Base-by-base conservation (phyloP, 2,797 vertebrate species). In the Trematomus bernacchii region DNA sequence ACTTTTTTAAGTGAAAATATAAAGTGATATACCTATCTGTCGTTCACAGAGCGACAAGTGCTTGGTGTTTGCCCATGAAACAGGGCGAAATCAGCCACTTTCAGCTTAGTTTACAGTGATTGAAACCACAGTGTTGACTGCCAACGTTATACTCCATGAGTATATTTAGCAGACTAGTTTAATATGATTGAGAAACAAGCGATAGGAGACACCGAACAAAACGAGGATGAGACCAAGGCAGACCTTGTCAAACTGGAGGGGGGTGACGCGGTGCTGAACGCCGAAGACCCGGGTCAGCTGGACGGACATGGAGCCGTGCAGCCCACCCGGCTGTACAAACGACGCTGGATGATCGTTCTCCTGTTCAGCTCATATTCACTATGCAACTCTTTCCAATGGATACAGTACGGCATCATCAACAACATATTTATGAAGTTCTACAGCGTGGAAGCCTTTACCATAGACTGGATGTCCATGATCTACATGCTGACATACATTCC, bases 401-500 rank as follows among this genome's bases (percentile, higher is more conserved):
- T 99, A 88, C 97, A 99, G 83, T 99, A 99, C 90, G 96, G 97
- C 80, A 99, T 98, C 91, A 96, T 99, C 92, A 93, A 87, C 95
- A 98, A 96, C 87, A 94, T 99, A 43, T 98, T 99, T 86, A 93
- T 93, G 88, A 82, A 67, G 75, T 99, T 97, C 92, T 99, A 99
- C 93, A 11, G 11, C 7, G 96, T 97, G 40, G 86, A 95, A 52
- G 82, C 80, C 55, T 94, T 96, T 87, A 91, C 96, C 79, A 94
- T 98, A 76, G 96, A 99, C 95, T 98, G 97, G 97, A 96, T 98
- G 87, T 99, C 97, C 43, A 95, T 99, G 96, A 96, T 98, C 73
- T 99, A 97, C 92, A 99, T 99, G 98, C 88, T 99, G 80, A 96
- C 94, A 12, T 99, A 99, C 87, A 96, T 99, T 63, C 98, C 97